Evolutionary conservation across 2,113 vertebrate species (phyloP), one percentile per base, ranked within the genome.

Genomic region (Hucho hucho): DNA sequence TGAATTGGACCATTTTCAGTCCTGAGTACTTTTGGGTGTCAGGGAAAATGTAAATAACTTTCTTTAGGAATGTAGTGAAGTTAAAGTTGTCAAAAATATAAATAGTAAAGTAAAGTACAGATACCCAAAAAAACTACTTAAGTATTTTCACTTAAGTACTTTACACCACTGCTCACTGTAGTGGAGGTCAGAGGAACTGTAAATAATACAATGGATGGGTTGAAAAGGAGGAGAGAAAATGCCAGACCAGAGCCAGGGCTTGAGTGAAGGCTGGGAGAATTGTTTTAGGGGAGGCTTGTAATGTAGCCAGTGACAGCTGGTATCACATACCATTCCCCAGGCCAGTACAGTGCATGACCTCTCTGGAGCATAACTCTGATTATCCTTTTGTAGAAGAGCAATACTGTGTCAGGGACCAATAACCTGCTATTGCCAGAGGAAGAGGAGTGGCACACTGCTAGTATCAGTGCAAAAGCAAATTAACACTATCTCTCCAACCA

Each of bases 221-320:
- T 18, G 49, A 56, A 20, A 20, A 28, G 43, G 24, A 25, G 56
- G 26, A 71, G 26, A 32, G 49, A 18, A 56, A 71, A 14, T 11
- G 12, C 13, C n/a, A 2, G 37, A 43, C 7, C 7, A 37, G 29
- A 18, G 20, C 16, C 56, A 59, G 58, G 49, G 24, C 29, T 25
- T 71, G 69, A 71, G 11, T 71, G 69, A 26, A 46, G 56, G 69
- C 49, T 71, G 12, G 1, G 25, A n/a, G 43, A 58, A 71, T 71
- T 56, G 24, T 58, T 56, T 71, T 71, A 56, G 69, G 69, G 69
- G 49, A 58, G 26, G 69, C 47, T 12, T 56, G 25, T 18, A 14
- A 24, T 69, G 68, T 47, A 14, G 68, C 68, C 37, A 14, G 32
- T 11, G 25, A 71, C 69, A 56, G 69, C 24, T 1, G 29, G 14